Base-by-base conservation (phyloP, 2,113 vertebrate genomes). In the Pachypanchax playfairii region DNA sequence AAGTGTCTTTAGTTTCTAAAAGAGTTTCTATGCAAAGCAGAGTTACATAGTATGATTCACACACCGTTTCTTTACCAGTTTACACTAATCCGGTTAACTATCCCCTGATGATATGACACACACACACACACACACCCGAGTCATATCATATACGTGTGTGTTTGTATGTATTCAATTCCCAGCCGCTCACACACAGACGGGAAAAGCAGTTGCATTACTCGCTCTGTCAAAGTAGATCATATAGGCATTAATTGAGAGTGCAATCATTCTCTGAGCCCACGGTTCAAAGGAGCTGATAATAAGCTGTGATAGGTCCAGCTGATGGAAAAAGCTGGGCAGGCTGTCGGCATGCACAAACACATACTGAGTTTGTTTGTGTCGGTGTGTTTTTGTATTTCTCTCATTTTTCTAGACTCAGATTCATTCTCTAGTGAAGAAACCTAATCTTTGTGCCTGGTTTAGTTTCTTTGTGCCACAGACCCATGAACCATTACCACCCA, bases 211-310 rank as follows among this genome's bases (percentile, higher is more conserved):
- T 76, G 75, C 82, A 85, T 89, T 87, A 82, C 71, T 70, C 57
- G 75, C 70, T 70, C 75, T 46, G 67, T 87, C 85, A 88, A 80
- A 88, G 85, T 84, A 82, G 82, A 90, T 90, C 77, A 87, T 75
- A 83, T 57, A 70, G 68, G 50, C 77, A 76, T 89, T 90, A 90
- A 91, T 90, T 92, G 87, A 85, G 74, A 82, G 74, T 83, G 85
- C 73, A 81, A 87, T 90, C 85, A 87, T 84, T 85, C 82, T 87
- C 83, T 72, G 84, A 88, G 88, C 69, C 59, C 83, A 89, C 36
- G 79, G 90, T 91, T 90, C 85, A 91, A 90, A 91, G 83, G 84
- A 83, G 73, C 85, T 86, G 79, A 85, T 92, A 90, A 91, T 88
- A 87, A 90, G 82, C 80, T 82, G 77, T 89, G 88, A 92, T 91